Base-by-base conservation (phyloP, 2,888 invertebrate genomes). In the Thereva nobilitata region DNA sequence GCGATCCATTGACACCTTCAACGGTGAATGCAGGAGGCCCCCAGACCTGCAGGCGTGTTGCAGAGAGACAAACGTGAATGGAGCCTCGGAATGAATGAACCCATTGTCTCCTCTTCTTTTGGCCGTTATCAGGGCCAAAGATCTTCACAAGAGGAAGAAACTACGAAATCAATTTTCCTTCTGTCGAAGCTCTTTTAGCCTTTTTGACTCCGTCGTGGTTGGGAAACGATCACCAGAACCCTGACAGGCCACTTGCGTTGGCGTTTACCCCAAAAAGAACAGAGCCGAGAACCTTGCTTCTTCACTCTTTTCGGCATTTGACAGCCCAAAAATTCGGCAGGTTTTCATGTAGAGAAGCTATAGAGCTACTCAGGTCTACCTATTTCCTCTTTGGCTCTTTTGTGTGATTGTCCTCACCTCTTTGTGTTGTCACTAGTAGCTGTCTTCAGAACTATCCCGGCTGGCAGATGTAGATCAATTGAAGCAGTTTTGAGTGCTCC, bases 121-220 rank as follows among this genome's bases (percentile, higher is more conserved):
- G 23, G 59, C 12, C 38, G 35, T 49, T 49, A 47, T 47, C 49
- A 45, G 40, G 7, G 9, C 8, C 9, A 3, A 9, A 40, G 59
- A 59, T 59, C 59, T 49, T 7, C 42, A 12, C 34, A 37, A 47
- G 59, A 59, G 49, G 59, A 38, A 59, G 59, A 49, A 49, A 47
- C 59, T 37, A 59, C 38, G 59, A 59, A 59, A 59, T 59, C 59
- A 59, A 59, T 59, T 59, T 59, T 59, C 59, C 38, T 59, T 59
- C 59, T 59, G 59, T 59, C 59, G 59, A 59, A 9, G 35, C 6
- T 23, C 5, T 52, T 35, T 8, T 23, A 23, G 2, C 9, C 12
- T 55, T 59, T 47, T 59, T n/a, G 10, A 41, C 47, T 23, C 37
- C 7, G 7, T 38, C 42, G 8, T 0, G 47, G 45, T 10, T 38